phyloP scores from a whole-genome alignment of 2,888 invertebrate genomes.

The Himalopsyche japonica region DNA sequence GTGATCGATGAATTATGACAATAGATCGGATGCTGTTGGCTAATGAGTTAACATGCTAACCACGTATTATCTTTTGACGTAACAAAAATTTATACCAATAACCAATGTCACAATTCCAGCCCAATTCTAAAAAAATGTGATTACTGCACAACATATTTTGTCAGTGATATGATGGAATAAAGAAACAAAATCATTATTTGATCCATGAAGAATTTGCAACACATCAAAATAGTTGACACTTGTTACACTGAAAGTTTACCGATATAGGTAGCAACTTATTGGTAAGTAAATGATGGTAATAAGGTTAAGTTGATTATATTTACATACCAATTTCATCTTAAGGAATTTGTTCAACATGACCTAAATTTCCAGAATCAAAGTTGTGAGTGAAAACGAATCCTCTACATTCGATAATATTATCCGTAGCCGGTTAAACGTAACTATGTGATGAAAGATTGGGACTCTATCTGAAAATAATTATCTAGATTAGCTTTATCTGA shows the following conservation, averaged over 20 bases:
- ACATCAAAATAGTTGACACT: too few relatives aligned
- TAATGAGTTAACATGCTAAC: too few relatives aligned
- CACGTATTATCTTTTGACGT: too few relatives aligned
- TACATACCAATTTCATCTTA: slow-evolving; percentile 61
- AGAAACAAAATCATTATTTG: too few relatives aligned
- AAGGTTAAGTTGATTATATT: not conserved
- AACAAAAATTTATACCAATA: too few relatives aligned
- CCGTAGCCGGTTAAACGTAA: slow-evolving; percentile 20
- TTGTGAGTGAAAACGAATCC: slow-evolving; percentile 82
- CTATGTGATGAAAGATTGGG: not conserved
- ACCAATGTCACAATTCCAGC: too few relatives aligned
- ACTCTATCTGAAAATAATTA: slow-evolving; percentile 18
- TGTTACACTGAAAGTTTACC: not conserved
- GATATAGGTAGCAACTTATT: not conserved
- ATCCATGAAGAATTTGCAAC: too few relatives aligned
- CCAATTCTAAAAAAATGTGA: too few relatives aligned
- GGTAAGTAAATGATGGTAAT: not conserved
- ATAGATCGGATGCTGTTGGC: too few relatives aligned
- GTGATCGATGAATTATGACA: too few relatives aligned
- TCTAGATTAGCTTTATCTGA: not conserved
- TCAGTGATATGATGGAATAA: too few relatives aligned
- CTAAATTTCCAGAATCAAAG: slow-evolving; percentile 90
- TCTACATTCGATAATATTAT: slow-evolving; percentile 63
- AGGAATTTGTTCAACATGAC: slow-evolving; percentile 75
- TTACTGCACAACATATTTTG: too few relatives aligned